Conservation (phyloP, 2,888 invertebrate genomes). For the Shargacucullia verbasci region DNA sequence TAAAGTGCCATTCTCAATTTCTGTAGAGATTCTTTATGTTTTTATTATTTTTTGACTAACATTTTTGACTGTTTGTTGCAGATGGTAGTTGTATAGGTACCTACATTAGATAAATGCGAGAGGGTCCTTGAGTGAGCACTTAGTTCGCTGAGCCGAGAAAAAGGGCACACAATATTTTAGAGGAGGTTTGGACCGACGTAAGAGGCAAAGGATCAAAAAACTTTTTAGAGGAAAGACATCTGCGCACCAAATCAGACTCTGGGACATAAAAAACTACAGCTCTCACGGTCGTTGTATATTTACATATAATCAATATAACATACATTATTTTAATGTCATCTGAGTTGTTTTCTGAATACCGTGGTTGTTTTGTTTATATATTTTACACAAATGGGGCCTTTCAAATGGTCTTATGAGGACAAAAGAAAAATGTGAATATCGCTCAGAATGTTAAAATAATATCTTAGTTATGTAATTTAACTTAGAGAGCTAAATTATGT, state of each 20-base stretch:
- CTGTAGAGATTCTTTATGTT: background rate
- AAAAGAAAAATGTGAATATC: background rate
- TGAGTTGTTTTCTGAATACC: background rate
- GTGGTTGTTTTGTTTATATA: no score
- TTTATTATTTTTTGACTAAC: conserved; percentile 6
- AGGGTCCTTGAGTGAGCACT: conserved; percentile 18
- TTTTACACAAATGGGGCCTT: no score
- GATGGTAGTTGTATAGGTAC: background rate
- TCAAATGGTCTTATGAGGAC: background rate
- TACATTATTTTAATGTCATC: conserved; percentile 1
- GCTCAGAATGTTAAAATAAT: no score
- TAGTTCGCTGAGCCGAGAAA: conserved; percentile 8
- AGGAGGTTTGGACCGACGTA: conserved; percentile 1
- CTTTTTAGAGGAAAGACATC: background rate
- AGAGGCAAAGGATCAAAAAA: conserved; percentile 6
- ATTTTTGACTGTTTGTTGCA: conserved; percentile 10
- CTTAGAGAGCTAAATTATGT: no score
- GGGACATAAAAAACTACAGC: background rate
- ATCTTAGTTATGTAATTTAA: no score
- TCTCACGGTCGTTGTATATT: conserved; percentile 2
- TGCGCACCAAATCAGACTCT: conserved; percentile 2
- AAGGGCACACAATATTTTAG: conserved; percentile 11
- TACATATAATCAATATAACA: conserved; percentile 5
- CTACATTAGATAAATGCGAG: conserved; percentile 4
- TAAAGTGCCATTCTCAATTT: conserved; percentile 2